Evolutionary conservation across 2,113 vertebrate genomes (phyloP).

Genomic region (Uropsilus gracilis): DNA sequence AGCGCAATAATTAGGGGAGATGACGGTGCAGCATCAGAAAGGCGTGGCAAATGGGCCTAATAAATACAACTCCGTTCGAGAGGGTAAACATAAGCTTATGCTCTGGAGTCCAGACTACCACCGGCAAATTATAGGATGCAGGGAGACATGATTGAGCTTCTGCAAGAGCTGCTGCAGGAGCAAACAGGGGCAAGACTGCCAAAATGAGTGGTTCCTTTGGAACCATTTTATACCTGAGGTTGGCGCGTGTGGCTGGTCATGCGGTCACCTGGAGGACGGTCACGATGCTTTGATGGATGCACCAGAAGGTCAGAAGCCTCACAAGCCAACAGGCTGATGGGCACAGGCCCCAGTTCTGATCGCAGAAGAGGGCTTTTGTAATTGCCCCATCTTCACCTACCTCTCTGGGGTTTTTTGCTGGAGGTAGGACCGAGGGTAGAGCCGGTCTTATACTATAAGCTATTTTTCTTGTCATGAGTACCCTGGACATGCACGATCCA

Average conservation of each 20-base stretch:
- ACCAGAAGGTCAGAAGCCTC: background rate
- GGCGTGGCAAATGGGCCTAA: conserved; percentile 31
- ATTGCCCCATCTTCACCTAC: background rate
- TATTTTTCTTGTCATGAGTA: conserved; percentile 53
- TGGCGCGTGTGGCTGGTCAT: background rate
- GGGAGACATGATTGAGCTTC: background rate
- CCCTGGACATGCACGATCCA: background rate
- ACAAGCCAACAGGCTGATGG: background rate
- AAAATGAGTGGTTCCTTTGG: background rate
- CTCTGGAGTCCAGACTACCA: conserved; percentile 46
- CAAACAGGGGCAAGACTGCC: background rate
- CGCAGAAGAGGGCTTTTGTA: background rate
- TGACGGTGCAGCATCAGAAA: conserved; percentile 16
- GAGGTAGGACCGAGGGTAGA: background rate
- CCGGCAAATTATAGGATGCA: conserved; percentile 43
- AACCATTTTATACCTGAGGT: background rate
- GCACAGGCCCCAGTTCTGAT: background rate
- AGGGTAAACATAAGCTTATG: conserved; percentile 32
- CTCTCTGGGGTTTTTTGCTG: background rate
- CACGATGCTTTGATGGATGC: background rate
- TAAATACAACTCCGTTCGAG: conserved; percentile 8
- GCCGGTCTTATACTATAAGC: background rate
- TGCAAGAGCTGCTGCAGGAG: background rate
- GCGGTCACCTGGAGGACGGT: background rate
- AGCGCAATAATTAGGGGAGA: conserved; percentile 45